A percentile compares a stretch with the other conserved stretches of the same genome.
phyloP scores from a whole-genome alignment of 1,140 invertebrate species.

The Drosophila asahinai region DNA sequence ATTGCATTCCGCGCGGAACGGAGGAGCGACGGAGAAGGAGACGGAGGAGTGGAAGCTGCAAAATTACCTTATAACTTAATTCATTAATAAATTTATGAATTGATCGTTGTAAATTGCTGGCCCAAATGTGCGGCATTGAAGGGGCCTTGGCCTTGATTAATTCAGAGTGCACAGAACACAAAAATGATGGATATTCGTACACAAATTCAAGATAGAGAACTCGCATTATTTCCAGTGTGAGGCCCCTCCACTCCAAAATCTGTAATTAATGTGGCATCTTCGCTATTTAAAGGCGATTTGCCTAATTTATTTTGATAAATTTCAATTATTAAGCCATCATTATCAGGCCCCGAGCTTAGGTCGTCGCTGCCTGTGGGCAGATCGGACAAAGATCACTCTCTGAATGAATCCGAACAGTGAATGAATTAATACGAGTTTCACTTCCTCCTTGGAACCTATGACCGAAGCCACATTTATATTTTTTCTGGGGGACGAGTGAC shows the following conservation, averaged over 20 bases:
- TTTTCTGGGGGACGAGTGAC: conserved; percentile 6
- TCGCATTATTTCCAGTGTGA: conserved; percentile 33
- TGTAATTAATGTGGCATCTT: conserved; percentile 75
- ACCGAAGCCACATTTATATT: conserved; percentile 7
- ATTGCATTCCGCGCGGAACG: conserved; percentile 58
- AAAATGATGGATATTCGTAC: conserved; percentile 2
- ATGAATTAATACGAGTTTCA: conserved; percentile 55
- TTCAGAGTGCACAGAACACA: conserved; percentile 34
- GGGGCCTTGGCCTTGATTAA: conserved; percentile 18
- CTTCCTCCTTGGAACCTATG: conserved; percentile 30
- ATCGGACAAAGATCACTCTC: conserved; percentile 14
- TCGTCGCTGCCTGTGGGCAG: conserved; percentile 11
- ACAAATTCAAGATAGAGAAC: background rate
- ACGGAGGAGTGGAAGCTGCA: conserved; percentile 17
- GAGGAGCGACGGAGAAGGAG: background rate
- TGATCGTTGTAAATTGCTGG: conserved; percentile 78
- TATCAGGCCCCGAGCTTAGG: conserved; percentile 16
- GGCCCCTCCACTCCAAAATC: conserved; percentile 27
- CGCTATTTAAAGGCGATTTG: conserved; percentile 68
- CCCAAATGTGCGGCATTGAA: conserved; percentile 73
- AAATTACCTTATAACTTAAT: conserved; percentile 85
- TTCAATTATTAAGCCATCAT: conserved; percentile 78
- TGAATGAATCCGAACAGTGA: conserved; percentile 54
- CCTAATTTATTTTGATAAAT: conserved; percentile 75
- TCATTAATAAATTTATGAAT: conserved; percentile 85